phyloP scores from a whole-genome alignment of 2,888 invertebrate genomes.

The Lasius fuliginosus region DNA sequence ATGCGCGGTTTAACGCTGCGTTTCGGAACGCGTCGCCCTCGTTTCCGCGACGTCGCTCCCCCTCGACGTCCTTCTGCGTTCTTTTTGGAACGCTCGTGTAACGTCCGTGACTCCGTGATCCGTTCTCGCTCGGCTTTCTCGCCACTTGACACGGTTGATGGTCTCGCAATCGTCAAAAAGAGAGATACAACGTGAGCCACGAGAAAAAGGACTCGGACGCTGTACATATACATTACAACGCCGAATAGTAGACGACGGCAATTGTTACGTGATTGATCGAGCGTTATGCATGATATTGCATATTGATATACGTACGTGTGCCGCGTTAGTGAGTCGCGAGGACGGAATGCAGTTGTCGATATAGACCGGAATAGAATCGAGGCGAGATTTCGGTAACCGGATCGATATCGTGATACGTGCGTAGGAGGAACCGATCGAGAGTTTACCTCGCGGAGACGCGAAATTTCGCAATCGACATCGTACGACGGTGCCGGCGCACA shows the following conservation, averaged over 20 bases:
- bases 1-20: background rate
- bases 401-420: background rate
- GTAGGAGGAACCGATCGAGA: background rate
- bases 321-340: conserved; percentile 65
- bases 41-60: background rate
- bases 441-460: conserved; percentile 55
- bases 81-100: conserved; percentile 37
- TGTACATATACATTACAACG: background rate
- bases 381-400: background rate
- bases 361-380: conserved; percentile 64
- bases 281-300: conserved; percentile 81
- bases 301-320: conserved; percentile 69
- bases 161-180: conserved; percentile 1
- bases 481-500: conserved; percentile 79
- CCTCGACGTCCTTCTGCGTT: background rate
- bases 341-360: conserved; percentile 80
- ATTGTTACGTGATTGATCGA: conserved; percentile 61
- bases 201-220: background rate
- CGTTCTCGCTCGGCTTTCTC: background rate
- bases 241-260: conserved; percentile 47
- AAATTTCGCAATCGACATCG: conserved; percentile 58
- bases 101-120: conserved; percentile 24
- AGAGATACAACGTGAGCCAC: background rate
- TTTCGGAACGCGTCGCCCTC: conserved; percentile 10
- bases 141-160: background rate